A percentile compares a stretch with the other conserved stretches of the same genome.
phyloP scores from a whole-genome alignment of 2,888 invertebrate genomes.

The Lithophane socia region DNA sequence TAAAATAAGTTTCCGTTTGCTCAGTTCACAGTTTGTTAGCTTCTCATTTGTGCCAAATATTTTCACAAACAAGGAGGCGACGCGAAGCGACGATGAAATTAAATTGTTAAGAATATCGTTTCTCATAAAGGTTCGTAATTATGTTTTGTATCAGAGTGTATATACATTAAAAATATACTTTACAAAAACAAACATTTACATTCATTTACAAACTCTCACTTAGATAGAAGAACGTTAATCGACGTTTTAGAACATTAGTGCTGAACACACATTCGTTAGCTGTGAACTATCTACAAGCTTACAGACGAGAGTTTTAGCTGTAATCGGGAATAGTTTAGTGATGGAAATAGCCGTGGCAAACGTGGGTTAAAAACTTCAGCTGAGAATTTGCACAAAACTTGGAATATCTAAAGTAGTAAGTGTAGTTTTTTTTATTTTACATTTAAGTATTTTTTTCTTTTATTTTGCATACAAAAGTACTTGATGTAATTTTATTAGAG shows the following conservation, averaged over 20 bases:
- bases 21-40: constrained; percentile 12
- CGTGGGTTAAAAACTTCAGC: background rate
- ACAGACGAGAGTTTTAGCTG: background rate
- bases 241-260: background rate
- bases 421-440: background rate
- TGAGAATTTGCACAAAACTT: background rate
- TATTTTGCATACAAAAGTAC: background rate
- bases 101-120: no score
- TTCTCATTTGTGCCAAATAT: constrained; percentile 28
- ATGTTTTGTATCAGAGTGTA: no score
- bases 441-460: background rate
- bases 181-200: background rate
- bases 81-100: no score
- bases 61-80: constrained; percentile 3
- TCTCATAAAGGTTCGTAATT: no score
- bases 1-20: background rate
- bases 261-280: no score
- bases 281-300: background rate
- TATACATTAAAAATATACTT: no score
- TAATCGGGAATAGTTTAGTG: background rate
- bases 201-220: background rate
- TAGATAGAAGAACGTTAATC: background rate
- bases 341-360: background rate
- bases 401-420: background rate
- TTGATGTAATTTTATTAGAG: no score